A percentile compares a stretch with the other conserved stretches of the same genome.
Conservation (phyloP, 2,888 invertebrate species). For the Drosophila mercatorum region DNA sequence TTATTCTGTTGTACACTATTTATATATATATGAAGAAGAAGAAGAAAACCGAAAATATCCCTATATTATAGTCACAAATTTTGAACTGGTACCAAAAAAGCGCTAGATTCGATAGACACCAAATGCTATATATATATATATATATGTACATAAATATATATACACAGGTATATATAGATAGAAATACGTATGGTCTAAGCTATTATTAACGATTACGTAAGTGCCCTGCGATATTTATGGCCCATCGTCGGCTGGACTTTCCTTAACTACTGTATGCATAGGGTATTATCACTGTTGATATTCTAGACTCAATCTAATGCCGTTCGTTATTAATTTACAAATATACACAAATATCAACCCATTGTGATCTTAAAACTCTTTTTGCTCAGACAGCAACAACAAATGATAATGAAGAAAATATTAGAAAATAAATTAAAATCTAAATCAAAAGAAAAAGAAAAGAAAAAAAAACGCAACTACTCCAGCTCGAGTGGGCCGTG, state of each 20-base stretch:
- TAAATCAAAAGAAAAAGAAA: background rate
- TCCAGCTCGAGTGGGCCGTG: slow-evolving; percentile 40
- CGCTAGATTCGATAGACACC: slow-evolving; percentile 43
- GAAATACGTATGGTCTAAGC: slow-evolving; percentile 15
- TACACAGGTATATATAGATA: slow-evolving; percentile 1
- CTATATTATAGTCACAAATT: slow-evolving; percentile 44
- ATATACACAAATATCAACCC: slow-evolving; percentile 57
- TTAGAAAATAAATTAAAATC: slow-evolving; percentile 15
- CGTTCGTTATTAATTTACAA: slow-evolving; percentile 74
- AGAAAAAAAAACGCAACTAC: background rate
- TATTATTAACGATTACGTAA: slow-evolving; percentile 36
- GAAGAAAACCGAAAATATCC: background rate
- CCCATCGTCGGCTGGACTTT: slow-evolving; percentile 44
- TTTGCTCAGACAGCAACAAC: slow-evolving; percentile 35
- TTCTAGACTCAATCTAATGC: slow-evolving; percentile 46
- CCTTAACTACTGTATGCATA: slow-evolving; percentile 42
- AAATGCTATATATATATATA: slow-evolving; percentile 23
- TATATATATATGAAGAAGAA: slow-evolving; percentile 17
- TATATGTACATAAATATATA: background rate
- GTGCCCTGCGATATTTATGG: slow-evolving; percentile 73
- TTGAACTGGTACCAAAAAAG: slow-evolving; percentile 74
- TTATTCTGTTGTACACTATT: slow-evolving; percentile 36
- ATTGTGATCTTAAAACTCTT: slow-evolving; percentile 48
- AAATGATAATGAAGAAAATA: slow-evolving; percentile 2
- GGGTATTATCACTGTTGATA: slow-evolving; percentile 61